A percentile compares a stretch with the other conserved stretches of the same genome.
These are phyloP conservation scores for Megalopta genalis DNA, from an alignment of 1,140 invertebrate species.

Conservation along the genomic window DNA sequence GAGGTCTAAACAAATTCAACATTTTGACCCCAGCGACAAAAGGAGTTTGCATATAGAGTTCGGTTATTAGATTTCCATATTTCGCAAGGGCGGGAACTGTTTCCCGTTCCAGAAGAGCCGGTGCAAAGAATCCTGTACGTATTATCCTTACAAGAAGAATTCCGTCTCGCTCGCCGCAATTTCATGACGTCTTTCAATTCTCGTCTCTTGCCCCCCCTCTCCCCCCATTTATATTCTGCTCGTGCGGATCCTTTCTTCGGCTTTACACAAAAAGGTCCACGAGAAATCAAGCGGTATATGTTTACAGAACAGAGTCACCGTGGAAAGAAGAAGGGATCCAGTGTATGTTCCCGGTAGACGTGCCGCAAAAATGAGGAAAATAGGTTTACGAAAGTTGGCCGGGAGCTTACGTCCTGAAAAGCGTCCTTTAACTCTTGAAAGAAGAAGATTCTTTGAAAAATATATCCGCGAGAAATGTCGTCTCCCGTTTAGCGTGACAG, in stretches of 20 bases:
- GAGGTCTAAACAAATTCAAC: too few relatives aligned
- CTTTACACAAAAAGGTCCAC: neutral
- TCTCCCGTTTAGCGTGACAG: too few relatives aligned
- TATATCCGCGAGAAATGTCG: neutral
- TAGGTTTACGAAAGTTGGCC: neutral
- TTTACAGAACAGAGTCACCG: constrained; percentile 4
- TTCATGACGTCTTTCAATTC: constrained; percentile 1
- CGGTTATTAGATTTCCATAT: too few relatives aligned
- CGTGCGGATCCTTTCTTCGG: neutral
- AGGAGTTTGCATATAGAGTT: too few relatives aligned
- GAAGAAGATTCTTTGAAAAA: neutral
- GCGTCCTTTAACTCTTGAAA: neutral
- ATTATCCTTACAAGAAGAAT: neutral
- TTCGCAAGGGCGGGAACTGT: too few relatives aligned
- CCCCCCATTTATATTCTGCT: neutral
- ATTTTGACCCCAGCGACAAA: too few relatives aligned
- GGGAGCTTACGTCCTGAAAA: neutral
- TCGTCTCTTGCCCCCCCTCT: neutral
- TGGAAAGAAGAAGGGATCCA: neutral
- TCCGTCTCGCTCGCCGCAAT: neutral
- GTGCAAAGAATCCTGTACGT: neutral
- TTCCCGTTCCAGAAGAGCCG: too few relatives aligned
- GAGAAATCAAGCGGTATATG: neutral
- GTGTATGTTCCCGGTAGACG: neutral
- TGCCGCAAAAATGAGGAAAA: neutral